A percentile compares a stretch with the other conserved stretches of the same genome.
phyloP scores from a whole-genome alignment of 2,888 invertebrate genomes.

The Diplolepis rosae region DNA sequence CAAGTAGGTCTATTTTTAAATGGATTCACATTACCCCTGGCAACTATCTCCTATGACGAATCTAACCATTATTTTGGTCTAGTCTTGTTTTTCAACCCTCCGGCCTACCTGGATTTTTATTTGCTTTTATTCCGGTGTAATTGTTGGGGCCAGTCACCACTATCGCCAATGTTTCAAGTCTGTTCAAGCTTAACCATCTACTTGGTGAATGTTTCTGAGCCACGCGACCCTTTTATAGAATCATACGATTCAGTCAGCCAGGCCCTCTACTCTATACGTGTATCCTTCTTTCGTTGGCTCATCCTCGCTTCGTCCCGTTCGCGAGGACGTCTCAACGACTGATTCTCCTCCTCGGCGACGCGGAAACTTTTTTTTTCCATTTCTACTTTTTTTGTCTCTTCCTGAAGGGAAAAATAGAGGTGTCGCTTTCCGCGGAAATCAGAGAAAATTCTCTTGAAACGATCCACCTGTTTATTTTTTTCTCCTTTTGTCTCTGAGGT shows the following conservation, averaged over 20 bases:
- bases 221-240: constrained; percentile 68
- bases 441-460: constrained; percentile 14
- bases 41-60: constrained; percentile 68
- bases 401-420: constrained; percentile 18
- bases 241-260: constrained; percentile 11
- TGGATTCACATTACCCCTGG: constrained; percentile 69
- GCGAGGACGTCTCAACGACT: constrained; percentile 24
- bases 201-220: constrained; percentile 70
- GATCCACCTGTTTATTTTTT: constrained; percentile 20
- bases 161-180: constrained; percentile 68
- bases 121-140: constrained; percentile 71
- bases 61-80: constrained; percentile 71
- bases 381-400: neutral
- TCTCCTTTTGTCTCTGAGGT: neutral
- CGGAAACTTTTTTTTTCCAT: neutral
- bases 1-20: constrained; percentile 69
- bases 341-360: constrained; percentile 21
- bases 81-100: constrained; percentile 65
- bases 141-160: constrained; percentile 73
- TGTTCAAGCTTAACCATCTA: constrained; percentile 66
- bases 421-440: constrained; percentile 17
- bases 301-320: constrained; percentile 14
- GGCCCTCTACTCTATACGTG: neutral
- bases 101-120: constrained; percentile 58
- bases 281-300: constrained; percentile 16